phyloP scores from a whole-genome alignment of 2,797 vertebrate genomes.

The Cichlasoma orientale region DNA sequence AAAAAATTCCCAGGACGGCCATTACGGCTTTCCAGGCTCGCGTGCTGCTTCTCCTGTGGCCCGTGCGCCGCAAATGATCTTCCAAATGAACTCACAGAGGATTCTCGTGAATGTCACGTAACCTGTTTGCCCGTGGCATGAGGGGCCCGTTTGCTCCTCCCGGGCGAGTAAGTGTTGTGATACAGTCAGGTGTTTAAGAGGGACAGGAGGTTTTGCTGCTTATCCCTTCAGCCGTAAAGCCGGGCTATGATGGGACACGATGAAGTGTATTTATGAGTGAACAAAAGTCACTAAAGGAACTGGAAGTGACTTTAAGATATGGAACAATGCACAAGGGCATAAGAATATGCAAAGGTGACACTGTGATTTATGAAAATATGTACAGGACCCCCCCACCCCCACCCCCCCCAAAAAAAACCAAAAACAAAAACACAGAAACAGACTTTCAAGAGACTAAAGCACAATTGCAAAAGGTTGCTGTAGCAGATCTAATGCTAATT shows the following conservation, averaged over 20 bases:
- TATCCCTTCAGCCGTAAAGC: slow-evolving; percentile 55
- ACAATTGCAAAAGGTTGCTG: neutral
- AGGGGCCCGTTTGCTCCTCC: slow-evolving; percentile 39
- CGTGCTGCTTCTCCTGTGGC: slow-evolving; percentile 56
- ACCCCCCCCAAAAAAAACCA: neutral
- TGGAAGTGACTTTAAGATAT: slow-evolving; percentile 21
- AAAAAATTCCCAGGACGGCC: slow-evolving; percentile 49
- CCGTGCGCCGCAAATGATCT: slow-evolving; percentile 49
- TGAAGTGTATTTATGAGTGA: slow-evolving; percentile 48
- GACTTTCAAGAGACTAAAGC: neutral
- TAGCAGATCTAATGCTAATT: neutral
- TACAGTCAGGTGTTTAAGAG: slow-evolving; percentile 46
- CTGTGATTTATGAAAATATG: slow-evolving; percentile 4
- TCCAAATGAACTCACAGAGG: slow-evolving; percentile 70
- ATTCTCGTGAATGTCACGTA: slow-evolving; percentile 57
- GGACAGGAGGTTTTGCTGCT: slow-evolving; percentile 23
- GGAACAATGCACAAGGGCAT: slow-evolving; percentile 1
- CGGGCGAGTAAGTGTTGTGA: slow-evolving; percentile 33
- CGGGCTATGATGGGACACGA: slow-evolving; percentile 18
- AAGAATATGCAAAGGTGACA: neutral
- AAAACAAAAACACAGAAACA: neutral
- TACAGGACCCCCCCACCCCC: neutral
- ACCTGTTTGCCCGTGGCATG: slow-evolving; percentile 49
- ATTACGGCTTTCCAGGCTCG: slow-evolving; percentile 53
- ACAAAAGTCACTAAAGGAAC: slow-evolving; percentile 29